phyloP scores from a whole-genome alignment of 2,888 invertebrate species.

The Sialis lutaria region DNA sequence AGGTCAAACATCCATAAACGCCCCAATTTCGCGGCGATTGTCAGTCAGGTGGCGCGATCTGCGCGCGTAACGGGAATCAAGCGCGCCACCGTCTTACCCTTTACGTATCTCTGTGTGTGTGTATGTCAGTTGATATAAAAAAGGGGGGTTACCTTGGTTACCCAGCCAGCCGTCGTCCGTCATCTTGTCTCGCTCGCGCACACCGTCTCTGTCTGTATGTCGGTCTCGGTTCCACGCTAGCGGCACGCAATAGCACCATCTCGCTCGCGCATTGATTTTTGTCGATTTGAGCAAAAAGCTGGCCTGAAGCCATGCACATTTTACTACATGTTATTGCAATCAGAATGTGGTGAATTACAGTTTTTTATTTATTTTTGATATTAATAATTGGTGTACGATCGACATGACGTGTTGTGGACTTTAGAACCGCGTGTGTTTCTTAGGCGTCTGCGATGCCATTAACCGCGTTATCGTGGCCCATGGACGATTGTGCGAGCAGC shows the following conservation, averaged over 20 bases:
- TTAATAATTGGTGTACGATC: not conserved
- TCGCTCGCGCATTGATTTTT: conserved; percentile 4
- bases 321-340: not conserved
- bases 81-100: no score
- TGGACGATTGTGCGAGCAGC: conserved; percentile 27
- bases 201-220: no score
- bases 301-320: not conserved
- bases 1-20: no score
- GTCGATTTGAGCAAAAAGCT: not conserved
- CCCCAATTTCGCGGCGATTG: no score
- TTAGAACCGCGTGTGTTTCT: not conserved
- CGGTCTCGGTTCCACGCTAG: no score
- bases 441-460: conserved; percentile 13
- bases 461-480: conserved; percentile 24
- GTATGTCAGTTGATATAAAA: not conserved
- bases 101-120: not conserved
- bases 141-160: conserved; percentile 2
- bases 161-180: not conserved
- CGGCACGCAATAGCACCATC: not conserved
- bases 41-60: no score
- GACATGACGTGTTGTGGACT: not conserved
- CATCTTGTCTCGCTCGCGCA: not conserved
- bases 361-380: not conserved
- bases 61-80: no score
- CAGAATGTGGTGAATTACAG: not conserved